Conservation (phyloP, 2,113 vertebrate species). For the Pelmatolapia mariae region DNA sequence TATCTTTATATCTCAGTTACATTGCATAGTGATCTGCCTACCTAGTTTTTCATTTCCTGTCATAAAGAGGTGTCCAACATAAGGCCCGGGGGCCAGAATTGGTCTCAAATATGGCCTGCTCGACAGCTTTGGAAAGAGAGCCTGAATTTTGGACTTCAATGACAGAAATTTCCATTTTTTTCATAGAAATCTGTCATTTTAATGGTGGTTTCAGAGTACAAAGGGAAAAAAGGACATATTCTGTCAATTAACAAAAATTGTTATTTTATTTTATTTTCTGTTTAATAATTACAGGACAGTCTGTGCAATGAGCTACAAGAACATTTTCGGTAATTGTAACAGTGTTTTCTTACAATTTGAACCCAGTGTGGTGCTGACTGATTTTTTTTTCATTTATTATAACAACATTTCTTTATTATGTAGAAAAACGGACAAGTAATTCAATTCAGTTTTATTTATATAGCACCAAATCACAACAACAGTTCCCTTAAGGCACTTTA, state of each 20-base stretch:
- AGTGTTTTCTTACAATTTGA: background rate
- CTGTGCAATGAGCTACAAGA: background rate
- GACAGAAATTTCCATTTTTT: background rate
- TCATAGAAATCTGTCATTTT: background rate
- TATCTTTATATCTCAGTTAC: background rate
- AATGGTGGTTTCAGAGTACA: background rate
- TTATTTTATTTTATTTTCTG: background rate
- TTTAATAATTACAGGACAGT: background rate
- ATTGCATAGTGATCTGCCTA: background rate
- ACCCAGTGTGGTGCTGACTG: background rate
- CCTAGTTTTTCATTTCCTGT: background rate
- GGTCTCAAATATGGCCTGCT: background rate
- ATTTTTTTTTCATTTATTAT: background rate
- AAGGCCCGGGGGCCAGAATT: background rate
- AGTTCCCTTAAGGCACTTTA: background rate
- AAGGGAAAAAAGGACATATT: background rate
- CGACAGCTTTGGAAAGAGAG: background rate
- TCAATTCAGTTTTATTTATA: background rate
- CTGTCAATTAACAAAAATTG: background rate
- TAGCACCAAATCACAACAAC: background rate
- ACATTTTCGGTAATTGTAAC: background rate
- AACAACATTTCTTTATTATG: background rate
- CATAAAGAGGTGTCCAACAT: background rate
- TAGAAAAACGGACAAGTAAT: background rate
- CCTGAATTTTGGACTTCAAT: background rate